Base-by-base conservation (phyloP, 1,140 invertebrate species). In the Nasonia vitripennis region DNA sequence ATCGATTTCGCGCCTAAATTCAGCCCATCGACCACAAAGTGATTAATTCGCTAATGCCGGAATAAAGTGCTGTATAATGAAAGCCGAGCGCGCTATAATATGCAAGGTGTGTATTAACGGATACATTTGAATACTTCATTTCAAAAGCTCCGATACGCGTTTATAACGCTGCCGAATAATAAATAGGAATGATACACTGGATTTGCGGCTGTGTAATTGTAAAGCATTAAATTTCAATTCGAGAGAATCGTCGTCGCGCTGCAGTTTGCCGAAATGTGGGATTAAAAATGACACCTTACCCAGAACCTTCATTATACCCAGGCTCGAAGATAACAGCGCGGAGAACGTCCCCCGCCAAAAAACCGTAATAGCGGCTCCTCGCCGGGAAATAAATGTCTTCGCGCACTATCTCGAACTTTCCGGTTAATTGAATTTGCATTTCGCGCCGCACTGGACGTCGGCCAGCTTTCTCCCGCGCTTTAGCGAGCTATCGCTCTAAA, bases 361-460 rank as follows among this genome's bases (percentile, higher is more conserved):
- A 45, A 45, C 9, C 41, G 9, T 45, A 45, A 45, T 45, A 45
- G 41, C 41, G 6, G 41, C 41, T 41, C 41, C 41, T 41, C 41
- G 41, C 0, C 20, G 5, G 4, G 17, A 62, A 62, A 62, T 2
- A n/a, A 62, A 62, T 17, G 14, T 62, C 55, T 14, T 1, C 14
- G 23, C 67, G 83, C 27, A 27, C 88, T 89, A 90, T 89, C 89
- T 87, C 82, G 34, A 55, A 85, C 87, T 89, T 89, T 89, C 88
- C 87, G 86, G 87, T 89, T 91, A 91, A 91, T 89, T 90, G 89
- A 89, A 90, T 90, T 89, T 88, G 87, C 87, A 89, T 89, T 89
- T 88, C 75, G 70, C 51, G 86, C 80, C 88, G 27, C 27, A 87
- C 41, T 86, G 79, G 79, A 85, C 48, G 31, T 7, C 6, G 67